Evolutionary conservation across 2,888 invertebrate species (phyloP).

Genomic region (Thymelicus acteon): DNA sequence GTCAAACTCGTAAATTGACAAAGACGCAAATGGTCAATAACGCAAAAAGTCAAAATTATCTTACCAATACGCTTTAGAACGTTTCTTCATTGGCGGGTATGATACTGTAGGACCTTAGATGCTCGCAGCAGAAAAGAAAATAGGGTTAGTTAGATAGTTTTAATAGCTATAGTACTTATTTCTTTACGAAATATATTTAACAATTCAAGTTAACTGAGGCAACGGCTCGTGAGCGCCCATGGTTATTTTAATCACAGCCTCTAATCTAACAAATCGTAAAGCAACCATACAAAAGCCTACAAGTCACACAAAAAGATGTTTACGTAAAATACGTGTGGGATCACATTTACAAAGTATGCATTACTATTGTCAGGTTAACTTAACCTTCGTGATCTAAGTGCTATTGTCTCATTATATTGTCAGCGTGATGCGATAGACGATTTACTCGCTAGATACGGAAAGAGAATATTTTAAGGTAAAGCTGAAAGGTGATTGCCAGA

Average conservation of each 20-base stretch:
- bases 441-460: too few species aligned
- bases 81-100: too few species aligned
- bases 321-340: constrained; percentile 24
- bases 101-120: too few species aligned
- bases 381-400: constrained; percentile 6
- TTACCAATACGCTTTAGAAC: too few species aligned
- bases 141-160: too few species aligned
- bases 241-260: background rate
- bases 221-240: background rate
- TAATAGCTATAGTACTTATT: too few species aligned
- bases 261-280: constrained; percentile 17
- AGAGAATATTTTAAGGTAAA: background rate
- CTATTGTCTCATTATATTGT: background rate
- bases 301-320: constrained; percentile 20
- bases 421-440: background rate
- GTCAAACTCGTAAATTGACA: too few species aligned
- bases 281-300: constrained; percentile 21
- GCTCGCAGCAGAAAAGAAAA: too few species aligned
- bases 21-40: too few species aligned
- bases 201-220: background rate
- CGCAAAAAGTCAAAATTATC: too few species aligned
- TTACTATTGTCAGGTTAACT: constrained; percentile 27
- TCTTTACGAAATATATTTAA: background rate
- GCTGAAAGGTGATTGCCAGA: background rate
- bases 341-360: constrained; percentile 8